Evolutionary conservation across 2,113 vertebrate species (phyloP).

Genomic region (Pseudorectes ferrugineus): DNA sequence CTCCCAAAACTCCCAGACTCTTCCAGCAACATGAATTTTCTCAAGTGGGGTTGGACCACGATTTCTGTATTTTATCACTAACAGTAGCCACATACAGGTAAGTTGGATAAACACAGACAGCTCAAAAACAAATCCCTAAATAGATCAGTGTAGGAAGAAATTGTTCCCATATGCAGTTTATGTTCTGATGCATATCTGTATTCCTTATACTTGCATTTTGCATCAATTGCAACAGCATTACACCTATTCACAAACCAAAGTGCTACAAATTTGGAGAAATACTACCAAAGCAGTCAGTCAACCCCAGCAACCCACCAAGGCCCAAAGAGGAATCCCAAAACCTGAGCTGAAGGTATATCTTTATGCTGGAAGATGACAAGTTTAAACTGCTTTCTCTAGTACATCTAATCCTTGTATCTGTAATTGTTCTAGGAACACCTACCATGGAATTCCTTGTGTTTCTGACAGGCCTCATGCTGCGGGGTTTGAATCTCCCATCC

Average conservation of each 20-base stretch:
- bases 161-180: neutral
- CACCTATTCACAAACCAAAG: neutral
- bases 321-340: neutral
- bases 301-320: neutral
- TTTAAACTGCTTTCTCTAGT: neutral
- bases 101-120: neutral
- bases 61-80: neutral
- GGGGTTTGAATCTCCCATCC: constrained; percentile 52
- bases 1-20: neutral
- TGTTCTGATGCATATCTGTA: neutral
- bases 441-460: constrained; percentile 82
- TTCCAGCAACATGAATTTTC: neutral
- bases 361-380: neutral
- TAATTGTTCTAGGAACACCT: neutral
- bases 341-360: neutral
- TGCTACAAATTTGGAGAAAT: neutral
- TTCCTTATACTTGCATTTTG: neutral
- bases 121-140: neutral
- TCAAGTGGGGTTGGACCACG: neutral
- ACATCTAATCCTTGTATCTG: neutral
- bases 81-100: neutral
- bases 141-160: neutral
- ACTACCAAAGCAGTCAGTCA: neutral
- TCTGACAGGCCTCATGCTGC: constrained; percentile 51
- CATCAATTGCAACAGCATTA: neutral